A percentile compares a stretch with the other conserved stretches of the same genome.
phyloP scores from a whole-genome alignment of 2,888 invertebrate genomes.

The Caenorhabditis parvicauda region DNA sequence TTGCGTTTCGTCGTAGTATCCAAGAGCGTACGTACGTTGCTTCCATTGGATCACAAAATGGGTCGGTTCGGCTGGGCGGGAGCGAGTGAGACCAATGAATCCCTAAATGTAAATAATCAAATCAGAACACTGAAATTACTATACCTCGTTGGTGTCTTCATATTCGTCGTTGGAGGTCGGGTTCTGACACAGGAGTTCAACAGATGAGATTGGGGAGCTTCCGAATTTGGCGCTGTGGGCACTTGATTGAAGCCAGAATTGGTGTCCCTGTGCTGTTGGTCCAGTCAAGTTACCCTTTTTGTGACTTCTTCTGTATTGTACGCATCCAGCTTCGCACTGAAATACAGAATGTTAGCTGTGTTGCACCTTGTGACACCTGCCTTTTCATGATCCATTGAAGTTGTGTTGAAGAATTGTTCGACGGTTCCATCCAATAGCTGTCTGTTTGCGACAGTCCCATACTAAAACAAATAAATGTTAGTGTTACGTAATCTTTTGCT shows the following conservation, averaged over 20 bases:
- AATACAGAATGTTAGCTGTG: not conserved
- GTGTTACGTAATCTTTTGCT: not conserved
- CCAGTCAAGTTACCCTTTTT: constrained; percentile 31
- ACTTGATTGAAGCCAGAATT: constrained; percentile 39
- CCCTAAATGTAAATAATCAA: constrained; percentile 23
- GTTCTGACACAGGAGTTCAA: constrained; percentile 48
- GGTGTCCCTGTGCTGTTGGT: constrained; percentile 34
- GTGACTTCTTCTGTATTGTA: constrained; percentile 26
- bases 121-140: constrained; percentile 5
- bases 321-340: constrained; percentile 46
- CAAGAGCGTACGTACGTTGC: constrained; percentile 35
- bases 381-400: constrained; percentile 17
- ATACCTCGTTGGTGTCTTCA: constrained; percentile 36
- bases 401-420: constrained; percentile 36
- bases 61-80: constrained; percentile 29
- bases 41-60: constrained; percentile 48
- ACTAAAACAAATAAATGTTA: constrained; percentile 19
- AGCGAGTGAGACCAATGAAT: constrained; percentile 28
- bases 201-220: constrained; percentile 36
- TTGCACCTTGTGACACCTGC: constrained; percentile 19
- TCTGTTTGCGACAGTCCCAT: constrained; percentile 29
- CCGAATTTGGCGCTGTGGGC: constrained; percentile 40
- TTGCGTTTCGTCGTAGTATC: constrained; percentile 45
- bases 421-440: constrained; percentile 24
- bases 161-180: constrained; percentile 36